Evolutionary conservation across 2,113 vertebrate genomes (phyloP), one percentile per base, ranked within the genome.

Genomic region (Eira barbara): DNA sequence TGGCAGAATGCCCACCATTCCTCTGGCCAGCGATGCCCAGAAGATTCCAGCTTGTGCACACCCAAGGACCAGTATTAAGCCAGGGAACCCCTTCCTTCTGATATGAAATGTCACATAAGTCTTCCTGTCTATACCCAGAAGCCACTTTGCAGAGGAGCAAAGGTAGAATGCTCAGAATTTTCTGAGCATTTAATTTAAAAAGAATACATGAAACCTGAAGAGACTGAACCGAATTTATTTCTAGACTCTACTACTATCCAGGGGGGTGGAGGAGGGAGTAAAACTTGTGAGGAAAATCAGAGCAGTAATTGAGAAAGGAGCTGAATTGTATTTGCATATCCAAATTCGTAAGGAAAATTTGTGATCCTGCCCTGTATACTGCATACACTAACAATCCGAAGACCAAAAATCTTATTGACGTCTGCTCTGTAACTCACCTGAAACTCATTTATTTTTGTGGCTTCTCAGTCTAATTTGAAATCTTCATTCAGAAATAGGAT

Each of bases 381-480:
- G 57, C 42, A 57, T 91, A 49, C 4, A 87, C 29, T 55, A 73
- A 90, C 42, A 80, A 76, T 79, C 39, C 49, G 79, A 96, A 91
- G 34, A 67, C 15, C 45, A 82, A 67, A 92, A 92, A 42, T n/a
- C 27, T 55, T 36, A 57, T 12, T 49, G 88, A 82, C 8, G 59
- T n/a, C 59, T 3, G 0, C 47, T 81, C 74, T 65, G 11, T 15
- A 67, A 49, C 74, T 91, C 65, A 82, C 36, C 65, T 76, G 59
- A 88, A 94, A 83, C 34, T 67, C 34, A 42, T 52, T 93, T 86
- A n/a, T 78, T 71, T 89, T 73, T 94, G 57, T 65, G 81, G 45
- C 31, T 80, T 84, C 80, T 52, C 11, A 63, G 45, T 90, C n/a
- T 85, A 84, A 80, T 87, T 92, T 95, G 63, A 90, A 96, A 79